Evolutionary conservation across 2,888 invertebrate genomes (phyloP).

Genomic region (Elegia similella): DNA sequence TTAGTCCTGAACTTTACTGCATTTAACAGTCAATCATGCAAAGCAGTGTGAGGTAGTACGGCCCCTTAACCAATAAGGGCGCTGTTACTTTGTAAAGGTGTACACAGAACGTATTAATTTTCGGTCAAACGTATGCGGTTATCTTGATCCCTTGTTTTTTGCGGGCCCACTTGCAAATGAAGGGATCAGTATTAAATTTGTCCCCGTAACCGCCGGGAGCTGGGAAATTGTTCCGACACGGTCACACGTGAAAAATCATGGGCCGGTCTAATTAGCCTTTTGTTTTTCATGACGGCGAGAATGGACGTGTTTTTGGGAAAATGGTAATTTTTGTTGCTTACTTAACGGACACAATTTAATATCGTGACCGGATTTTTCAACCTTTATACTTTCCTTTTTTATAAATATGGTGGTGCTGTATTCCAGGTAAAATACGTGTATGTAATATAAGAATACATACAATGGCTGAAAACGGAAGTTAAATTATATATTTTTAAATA

Average conservation of each 20-base stretch:
- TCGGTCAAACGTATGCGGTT: constrained; percentile 16
- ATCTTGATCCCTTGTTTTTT: constrained; percentile 19
- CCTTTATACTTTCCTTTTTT: neutral
- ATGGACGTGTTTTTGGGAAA: constrained; percentile 3
- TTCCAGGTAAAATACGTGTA: no score
- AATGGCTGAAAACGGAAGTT: no score
- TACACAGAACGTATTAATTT: constrained; percentile 8
- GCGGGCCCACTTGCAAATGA: constrained; percentile 15
- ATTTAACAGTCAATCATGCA: no score
- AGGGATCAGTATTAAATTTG: constrained; percentile 19
- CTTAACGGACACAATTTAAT: constrained; percentile 9
- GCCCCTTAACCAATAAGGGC: neutral
- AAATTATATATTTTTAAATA: no score
- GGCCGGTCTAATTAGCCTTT: constrained; percentile 15
- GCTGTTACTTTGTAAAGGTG: neutral
- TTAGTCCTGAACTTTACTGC: no score
- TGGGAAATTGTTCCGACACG: constrained; percentile 6
- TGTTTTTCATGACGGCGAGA: constrained; percentile 13
- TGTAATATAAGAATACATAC: no score
- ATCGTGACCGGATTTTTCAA: neutral
- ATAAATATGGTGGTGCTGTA: neutral
- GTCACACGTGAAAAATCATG: constrained; percentile 17
- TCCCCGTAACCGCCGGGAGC: constrained; percentile 10
- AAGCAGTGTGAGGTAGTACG: no score
- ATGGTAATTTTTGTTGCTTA: constrained; percentile 16